phyloP scores from a whole-genome alignment of 1,140 invertebrate species.

The Littorina saxatilis region DNA sequence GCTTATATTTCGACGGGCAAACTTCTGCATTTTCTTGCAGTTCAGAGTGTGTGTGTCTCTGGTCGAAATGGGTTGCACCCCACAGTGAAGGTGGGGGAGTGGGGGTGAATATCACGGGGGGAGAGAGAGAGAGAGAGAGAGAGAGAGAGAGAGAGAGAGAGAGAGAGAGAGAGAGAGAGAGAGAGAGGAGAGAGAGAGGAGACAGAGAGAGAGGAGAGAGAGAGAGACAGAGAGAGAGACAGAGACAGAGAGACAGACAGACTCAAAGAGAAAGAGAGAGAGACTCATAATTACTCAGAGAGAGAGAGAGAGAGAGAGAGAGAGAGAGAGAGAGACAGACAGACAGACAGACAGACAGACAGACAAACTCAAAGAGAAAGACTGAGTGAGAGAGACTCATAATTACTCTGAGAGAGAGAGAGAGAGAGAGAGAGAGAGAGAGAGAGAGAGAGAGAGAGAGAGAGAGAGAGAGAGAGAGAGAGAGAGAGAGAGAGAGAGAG shows the following conservation, averaged over 20 bases:
- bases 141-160: no score
- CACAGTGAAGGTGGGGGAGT: not conserved
- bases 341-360: not conserved
- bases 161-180: not conserved
- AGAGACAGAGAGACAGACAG: not conserved
- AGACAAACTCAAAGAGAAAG: not conserved
- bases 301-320: not conserved
- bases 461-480: not conserved
- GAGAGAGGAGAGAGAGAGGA: no score
- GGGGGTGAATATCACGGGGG: not conserved
- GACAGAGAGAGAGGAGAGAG: not conserved
- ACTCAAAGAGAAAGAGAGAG: no score
- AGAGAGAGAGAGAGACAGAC: not conserved
- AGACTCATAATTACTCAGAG: not conserved
- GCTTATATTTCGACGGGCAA: not conserved
- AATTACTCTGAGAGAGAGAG: not conserved
- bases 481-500: no score
- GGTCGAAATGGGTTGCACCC: not conserved
- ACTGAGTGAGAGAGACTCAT: not conserved
- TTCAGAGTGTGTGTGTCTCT: not conserved
- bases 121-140: not conserved
- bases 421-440: not conserved
- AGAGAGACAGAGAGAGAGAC: not conserved
- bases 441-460: not conserved
- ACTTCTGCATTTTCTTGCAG: not conserved